Evolutionary conservation across 1,140 invertebrate genomes (phyloP).

Genomic region (Platyura marginata): DNA sequence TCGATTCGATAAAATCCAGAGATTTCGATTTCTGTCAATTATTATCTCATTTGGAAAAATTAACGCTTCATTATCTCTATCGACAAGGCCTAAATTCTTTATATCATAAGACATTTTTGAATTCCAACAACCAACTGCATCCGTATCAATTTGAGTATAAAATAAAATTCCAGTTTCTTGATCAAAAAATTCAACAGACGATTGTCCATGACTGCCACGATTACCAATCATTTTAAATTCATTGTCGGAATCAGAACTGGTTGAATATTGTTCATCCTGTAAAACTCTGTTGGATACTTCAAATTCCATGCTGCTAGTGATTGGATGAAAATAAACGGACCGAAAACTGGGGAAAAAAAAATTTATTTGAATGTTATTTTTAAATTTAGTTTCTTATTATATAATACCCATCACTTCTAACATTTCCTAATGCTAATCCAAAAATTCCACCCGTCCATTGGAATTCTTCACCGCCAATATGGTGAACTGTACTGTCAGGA

Average conservation of each 20-base stretch:
- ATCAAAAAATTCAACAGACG: conserved; percentile 51
- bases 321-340: conserved; percentile 55
- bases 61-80: conserved; percentile 36
- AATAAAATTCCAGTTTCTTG: conserved; percentile 48
- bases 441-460: conserved; percentile 64
- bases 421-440: conserved; percentile 40
- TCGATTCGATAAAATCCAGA: conserved; percentile 47
- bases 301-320: conserved; percentile 55
- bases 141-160: conserved; percentile 47
- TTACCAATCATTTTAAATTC: conserved; percentile 51
- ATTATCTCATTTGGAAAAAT: conserved; percentile 53
- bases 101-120: conserved; percentile 36
- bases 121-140: conserved; percentile 50
- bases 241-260: conserved; percentile 36
- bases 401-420: conserved; percentile 31
- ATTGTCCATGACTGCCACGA: conserved; percentile 47
- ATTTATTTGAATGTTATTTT: not conserved
- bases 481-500: conserved; percentile 48
- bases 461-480: conserved; percentile 49
- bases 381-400: not conserved
- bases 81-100: conserved; percentile 43
- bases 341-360: conserved; percentile 31
- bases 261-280: conserved; percentile 40
- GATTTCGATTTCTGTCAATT: conserved; percentile 32
- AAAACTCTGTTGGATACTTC: conserved; percentile 47